These are phyloP conservation scores for Thermophis baileyi DNA, from an alignment of 2,113 vertebrate genomes.

Conservation along the genomic window DNA sequence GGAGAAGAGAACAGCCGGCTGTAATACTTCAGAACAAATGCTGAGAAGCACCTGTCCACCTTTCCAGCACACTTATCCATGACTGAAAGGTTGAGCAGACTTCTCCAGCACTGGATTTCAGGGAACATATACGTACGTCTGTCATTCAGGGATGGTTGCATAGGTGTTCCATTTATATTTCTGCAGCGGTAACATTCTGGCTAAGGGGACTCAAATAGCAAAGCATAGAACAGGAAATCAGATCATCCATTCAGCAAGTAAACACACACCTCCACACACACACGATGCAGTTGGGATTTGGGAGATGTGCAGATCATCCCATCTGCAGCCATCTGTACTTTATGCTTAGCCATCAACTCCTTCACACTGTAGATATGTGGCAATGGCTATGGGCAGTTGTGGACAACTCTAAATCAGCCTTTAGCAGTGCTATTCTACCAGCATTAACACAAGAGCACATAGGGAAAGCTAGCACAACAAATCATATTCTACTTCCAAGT, in stretches of 20 bases:
- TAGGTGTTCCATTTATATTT: background rate
- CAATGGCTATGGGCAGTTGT: too few species aligned
- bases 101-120: background rate
- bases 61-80: slow-evolving; percentile 49
- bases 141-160: background rate
- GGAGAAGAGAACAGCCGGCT: slow-evolving; percentile 75
- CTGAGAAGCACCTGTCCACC: slow-evolving; percentile 78
- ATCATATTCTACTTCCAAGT: fast-evolving
- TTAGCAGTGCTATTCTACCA: background rate
- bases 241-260: too few species aligned
- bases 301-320: too few species aligned
- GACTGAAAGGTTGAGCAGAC: slow-evolving; percentile 13
- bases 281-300: too few species aligned
- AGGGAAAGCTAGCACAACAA: fast-evolving
- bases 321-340: too few species aligned
- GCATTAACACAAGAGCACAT: background rate
- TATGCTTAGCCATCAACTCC: too few species aligned
- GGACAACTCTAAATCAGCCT: too few species aligned
- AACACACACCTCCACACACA: too few species aligned
- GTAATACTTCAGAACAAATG: slow-evolving; percentile 84
- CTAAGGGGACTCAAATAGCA: background rate
- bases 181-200: background rate
- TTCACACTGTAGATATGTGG: too few species aligned
- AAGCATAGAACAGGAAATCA: background rate
- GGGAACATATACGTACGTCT: background rate